Base-by-base conservation (phyloP, 2,113 vertebrate species). In the Gobiocypris rarus region DNA sequence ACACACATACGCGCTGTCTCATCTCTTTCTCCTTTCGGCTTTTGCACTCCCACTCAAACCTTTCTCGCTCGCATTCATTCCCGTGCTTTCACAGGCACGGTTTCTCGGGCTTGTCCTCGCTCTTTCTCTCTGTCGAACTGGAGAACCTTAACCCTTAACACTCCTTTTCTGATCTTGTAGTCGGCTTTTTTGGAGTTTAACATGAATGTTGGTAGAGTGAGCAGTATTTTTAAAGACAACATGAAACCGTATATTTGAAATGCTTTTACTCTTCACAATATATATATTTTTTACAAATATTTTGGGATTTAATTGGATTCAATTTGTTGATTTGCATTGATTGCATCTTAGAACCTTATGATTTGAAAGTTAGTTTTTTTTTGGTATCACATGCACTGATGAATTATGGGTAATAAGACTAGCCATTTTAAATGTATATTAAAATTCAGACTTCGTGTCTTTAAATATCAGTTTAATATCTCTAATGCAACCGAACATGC, bases 141-240 rank as follows among this genome's bases (percentile, higher is more conserved):
- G 75, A 85, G 83, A 83, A 78, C 71, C 81, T 84, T 89, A 87
- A 89, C 86, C 83, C 82, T 82, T 87, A 82, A 75, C 75, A 71
- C 8, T 3, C 76, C n/a, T 34, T 11, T 26, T 54, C 38, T 48
- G 59, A 80, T 67, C 28, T 48, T 79, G n/a, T 65, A 31, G 14
- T 22, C 3, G 0, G 75, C 31, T 8, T 43, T 59, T 58, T 48
- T 45, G 26, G 13, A 28, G 26, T 14, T 76, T 38, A 56, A 4
- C 14, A 56, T 26, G 0, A 76, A 38, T 41, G 19, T 58, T 17
- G 5, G 28, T n/a, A 22, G 19, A 34, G 28, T 58, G 31, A 6
- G 63, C 63, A 19, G 28, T 31, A 15, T 63, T 63, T 28, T 15
- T 34, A 9, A 67, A 67, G 63, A 34, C 28, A 34, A 67, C 15